Evolutionary conservation across 1,140 invertebrate species (phyloP).

Genomic region (Metopolophium dirhodum): DNA sequence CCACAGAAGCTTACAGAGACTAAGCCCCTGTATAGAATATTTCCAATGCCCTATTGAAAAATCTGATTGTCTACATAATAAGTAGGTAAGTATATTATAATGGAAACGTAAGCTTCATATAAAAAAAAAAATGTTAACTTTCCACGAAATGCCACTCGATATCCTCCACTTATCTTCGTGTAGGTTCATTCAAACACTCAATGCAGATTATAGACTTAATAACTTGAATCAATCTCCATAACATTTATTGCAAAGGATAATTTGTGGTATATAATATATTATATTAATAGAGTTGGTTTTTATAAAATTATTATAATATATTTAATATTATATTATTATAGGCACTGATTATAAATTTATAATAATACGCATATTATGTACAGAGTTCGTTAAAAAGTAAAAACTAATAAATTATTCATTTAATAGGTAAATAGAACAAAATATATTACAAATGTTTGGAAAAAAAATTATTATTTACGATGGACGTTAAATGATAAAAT

Average conservation of each 20-base stretch:
- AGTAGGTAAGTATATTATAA: not conserved
- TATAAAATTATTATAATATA: not conserved
- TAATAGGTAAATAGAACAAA: not conserved
- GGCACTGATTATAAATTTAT: no score
- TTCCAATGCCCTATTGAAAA: not conserved
- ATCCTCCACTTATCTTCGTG: not conserved
- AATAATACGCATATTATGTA: not conserved
- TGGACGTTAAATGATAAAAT: not conserved
- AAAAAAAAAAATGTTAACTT: not conserved
- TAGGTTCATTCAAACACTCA: not conserved
- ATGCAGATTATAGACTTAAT: not conserved
- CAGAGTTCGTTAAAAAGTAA: not conserved
- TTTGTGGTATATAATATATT: not conserved
- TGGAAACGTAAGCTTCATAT: not conserved
- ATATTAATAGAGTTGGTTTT: not conserved
- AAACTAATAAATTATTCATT: constrained; percentile 13
- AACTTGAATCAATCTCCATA: not conserved
- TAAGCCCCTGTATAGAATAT: not conserved
- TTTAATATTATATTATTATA: no score
- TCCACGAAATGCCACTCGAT: not conserved
- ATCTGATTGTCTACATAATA: not conserved
- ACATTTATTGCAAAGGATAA: not conserved
- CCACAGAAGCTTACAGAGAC: not conserved
- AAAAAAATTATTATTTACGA: constrained; percentile 4
- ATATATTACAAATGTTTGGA: not conserved